These are phyloP conservation scores for Phorcus lineatus DNA, from an alignment of 2,888 invertebrate species.

Conservation along the genomic window DNA sequence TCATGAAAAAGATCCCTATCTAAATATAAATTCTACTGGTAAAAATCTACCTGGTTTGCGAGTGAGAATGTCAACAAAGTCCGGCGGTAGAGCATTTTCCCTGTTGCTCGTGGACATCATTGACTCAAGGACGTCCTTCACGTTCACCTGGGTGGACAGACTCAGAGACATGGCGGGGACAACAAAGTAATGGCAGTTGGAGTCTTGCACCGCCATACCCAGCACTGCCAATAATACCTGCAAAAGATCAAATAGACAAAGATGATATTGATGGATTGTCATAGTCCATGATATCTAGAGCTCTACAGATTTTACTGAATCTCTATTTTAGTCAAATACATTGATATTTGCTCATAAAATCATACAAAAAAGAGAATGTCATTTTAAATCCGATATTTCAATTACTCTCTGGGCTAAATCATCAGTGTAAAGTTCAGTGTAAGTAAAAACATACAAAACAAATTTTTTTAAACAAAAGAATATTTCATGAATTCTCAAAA, in stretches of 20 bases:
- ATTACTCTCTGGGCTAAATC: too few species aligned
- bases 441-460: too few species aligned
- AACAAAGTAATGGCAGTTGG: conserved; percentile 47
- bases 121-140: conserved; percentile 54
- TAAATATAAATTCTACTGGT: background rate
- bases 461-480: too few species aligned
- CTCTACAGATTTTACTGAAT: background rate
- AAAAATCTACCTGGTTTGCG: conserved; percentile 39
- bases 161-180: conserved; percentile 46
- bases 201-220: conserved; percentile 53
- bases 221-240: conserved; percentile 56
- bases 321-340: too few species aligned
- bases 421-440: too few species aligned
- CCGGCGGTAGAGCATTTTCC: conserved; percentile 39
- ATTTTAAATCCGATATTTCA: too few species aligned
- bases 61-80: conserved; percentile 53
- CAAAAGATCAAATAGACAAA: background rate
- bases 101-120: conserved; percentile 44
- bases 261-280: background rate
- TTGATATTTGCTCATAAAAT: too few species aligned
- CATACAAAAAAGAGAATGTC: too few species aligned
- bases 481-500: too few species aligned
- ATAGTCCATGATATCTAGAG: background rate
- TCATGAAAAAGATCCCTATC: background rate
- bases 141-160: conserved; percentile 45